Evolutionary conservation across 2,888 invertebrate genomes (phyloP).

Genomic region (Allacma fusca): DNA sequence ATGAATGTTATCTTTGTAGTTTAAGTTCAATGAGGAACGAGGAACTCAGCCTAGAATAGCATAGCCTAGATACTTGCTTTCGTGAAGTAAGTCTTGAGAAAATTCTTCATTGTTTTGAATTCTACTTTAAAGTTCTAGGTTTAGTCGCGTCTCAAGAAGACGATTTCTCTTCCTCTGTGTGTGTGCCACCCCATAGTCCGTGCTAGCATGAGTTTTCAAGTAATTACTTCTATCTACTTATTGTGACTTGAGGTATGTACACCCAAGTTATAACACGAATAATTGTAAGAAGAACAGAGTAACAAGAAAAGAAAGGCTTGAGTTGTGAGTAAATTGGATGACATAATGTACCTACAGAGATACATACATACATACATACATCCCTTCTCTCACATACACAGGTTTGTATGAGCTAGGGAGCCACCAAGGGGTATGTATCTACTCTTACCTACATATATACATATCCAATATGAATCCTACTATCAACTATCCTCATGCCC

Average conservation of each 20-base stretch:
- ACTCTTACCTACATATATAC: too few relatives aligned
- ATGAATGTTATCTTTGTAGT: slow-evolving; percentile 26
- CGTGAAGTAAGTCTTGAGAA: slow-evolving; percentile 14
- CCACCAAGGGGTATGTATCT: too few relatives aligned
- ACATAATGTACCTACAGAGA: slow-evolving; percentile 7
- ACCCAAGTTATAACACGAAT: background rate
- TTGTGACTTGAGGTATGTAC: background rate
- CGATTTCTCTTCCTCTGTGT: slow-evolving; percentile 16
- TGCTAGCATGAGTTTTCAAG: background rate
- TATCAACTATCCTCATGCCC: too few relatives aligned
- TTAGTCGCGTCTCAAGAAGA: background rate
- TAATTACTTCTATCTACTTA: background rate
- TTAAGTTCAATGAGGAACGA: slow-evolving; percentile 12
- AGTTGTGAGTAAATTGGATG: background rate
- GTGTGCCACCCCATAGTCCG: background rate
- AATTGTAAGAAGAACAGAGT: background rate
- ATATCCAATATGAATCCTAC: too few relatives aligned
- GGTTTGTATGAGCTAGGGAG: too few relatives aligned
- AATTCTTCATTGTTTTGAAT: slow-evolving; percentile 21
- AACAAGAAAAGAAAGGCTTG: slow-evolving; percentile 2
- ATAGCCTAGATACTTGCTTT: slow-evolving; percentile 24
- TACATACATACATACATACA: too few relatives aligned
- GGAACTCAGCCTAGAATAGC: slow-evolving; percentile 8
- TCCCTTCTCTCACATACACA: too few relatives aligned
- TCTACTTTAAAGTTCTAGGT: slow-evolving; percentile 22